phyloP scores from a whole-genome alignment of 1,140 invertebrate genomes.

The Neoseiulus cucumeris region DNA sequence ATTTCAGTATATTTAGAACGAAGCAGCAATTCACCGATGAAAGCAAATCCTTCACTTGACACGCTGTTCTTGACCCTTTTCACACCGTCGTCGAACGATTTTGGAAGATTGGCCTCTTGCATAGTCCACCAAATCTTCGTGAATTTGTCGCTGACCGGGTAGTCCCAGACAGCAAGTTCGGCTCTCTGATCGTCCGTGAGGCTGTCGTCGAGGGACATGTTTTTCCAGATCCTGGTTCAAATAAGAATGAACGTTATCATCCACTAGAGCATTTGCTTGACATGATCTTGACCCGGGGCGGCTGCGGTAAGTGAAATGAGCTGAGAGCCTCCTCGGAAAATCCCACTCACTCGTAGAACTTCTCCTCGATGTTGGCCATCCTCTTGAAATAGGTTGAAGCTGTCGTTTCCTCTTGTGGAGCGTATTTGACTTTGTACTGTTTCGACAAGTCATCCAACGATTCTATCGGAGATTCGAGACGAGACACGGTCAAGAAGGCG shows the following conservation, averaged over 20 bases:
- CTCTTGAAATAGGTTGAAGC: conserved; percentile 81
- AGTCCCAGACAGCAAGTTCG: conserved; percentile 92
- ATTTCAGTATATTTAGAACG: not conserved
- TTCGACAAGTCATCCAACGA: conserved; percentile 76
- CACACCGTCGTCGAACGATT: conserved; percentile 51
- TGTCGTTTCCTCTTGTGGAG: conserved; percentile 54
- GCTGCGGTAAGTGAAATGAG: conserved; percentile 7
- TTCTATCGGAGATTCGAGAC: conserved; percentile 74
- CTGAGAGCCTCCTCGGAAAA: not conserved
- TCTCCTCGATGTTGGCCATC: conserved; percentile 84
- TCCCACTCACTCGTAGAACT: conserved; percentile 68
- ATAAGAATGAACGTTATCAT: conserved; percentile 17
- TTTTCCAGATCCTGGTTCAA: conserved; percentile 70
- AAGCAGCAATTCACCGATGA: conserved; percentile 39
- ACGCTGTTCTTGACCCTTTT: conserved; percentile 37
- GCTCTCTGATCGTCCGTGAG: conserved; percentile 65
- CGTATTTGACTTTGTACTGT: conserved; percentile 87
- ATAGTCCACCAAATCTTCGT: conserved; percentile 97
- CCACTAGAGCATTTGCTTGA: conserved; percentile 3
- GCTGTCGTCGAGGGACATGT: conserved; percentile 86
- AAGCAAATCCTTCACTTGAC: conserved; percentile 61
- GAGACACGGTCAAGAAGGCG: conserved; percentile 76
- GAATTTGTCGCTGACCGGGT: conserved; percentile 92
- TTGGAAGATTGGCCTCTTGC: conserved; percentile 64
- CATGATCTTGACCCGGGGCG: too few relatives aligned